A percentile compares a stretch with the other conserved stretches of the same genome.
phyloP scores from a whole-genome alignment of 2,797 vertebrate genomes.

The Sitta carolinensis region DNA sequence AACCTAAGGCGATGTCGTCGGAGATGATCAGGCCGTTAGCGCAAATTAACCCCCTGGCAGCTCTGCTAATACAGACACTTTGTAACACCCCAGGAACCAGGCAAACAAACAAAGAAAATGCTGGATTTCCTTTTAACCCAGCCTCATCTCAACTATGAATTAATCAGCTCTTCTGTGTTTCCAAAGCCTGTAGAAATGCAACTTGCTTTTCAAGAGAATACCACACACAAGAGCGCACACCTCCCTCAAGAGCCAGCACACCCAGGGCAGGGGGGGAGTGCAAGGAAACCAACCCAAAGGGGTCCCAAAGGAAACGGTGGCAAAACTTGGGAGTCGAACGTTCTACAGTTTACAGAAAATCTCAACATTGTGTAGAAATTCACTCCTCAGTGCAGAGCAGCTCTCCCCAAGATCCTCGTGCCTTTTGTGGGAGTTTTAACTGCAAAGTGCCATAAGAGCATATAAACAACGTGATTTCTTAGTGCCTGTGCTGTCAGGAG shows the following conservation, averaged over 20 bases:
- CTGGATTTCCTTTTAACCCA: slow-evolving; percentile 11
- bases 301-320: background rate
- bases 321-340: background rate
- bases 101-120: slow-evolving; percentile 1
- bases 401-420: background rate
- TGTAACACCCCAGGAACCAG: slow-evolving; percentile 36
- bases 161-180: background rate
- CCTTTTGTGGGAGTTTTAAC: background rate
- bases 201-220: background rate
- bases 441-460: background rate
- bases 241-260: background rate
- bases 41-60: slow-evolving; percentile 60
- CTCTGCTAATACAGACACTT: slow-evolving; percentile 40
- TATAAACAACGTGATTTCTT: background rate
- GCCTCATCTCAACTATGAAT: background rate
- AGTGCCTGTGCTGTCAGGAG: background rate
- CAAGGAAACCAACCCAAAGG: background rate
- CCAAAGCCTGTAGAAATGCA: background rate
- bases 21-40: slow-evolving; percentile 32
- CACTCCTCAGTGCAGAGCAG: background rate
- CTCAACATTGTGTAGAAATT: background rate
- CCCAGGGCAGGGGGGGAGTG: background rate
- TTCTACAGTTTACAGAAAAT: fast-evolving
- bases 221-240: background rate
- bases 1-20: background rate